Conservation (phyloP, 2,888 invertebrate genomes). For the Leistus spinibarbis region DNA sequence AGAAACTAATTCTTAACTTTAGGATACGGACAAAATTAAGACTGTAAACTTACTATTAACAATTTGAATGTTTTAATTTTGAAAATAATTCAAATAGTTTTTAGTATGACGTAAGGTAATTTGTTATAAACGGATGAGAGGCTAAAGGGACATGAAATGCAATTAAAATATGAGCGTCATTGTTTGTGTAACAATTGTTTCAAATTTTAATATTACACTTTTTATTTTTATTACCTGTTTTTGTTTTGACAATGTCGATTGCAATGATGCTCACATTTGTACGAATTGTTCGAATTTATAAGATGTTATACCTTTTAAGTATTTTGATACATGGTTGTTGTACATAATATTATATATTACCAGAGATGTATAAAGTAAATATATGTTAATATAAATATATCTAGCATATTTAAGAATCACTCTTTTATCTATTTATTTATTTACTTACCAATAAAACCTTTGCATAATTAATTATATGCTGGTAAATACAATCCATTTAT, state of each 20-base stretch:
- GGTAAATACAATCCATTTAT: no score
- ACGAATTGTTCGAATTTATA: conserved; percentile 32
- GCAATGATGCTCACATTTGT: conserved; percentile 19
- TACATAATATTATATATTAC: conserved; percentile 52
- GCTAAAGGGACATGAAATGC: conserved; percentile 53
- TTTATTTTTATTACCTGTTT: background rate
- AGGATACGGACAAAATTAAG: conserved; percentile 40
- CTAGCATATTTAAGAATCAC: conserved; percentile 28
- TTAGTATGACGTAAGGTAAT: conserved; percentile 42
- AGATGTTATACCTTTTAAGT: conserved; percentile 46
- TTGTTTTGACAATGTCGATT: background rate
- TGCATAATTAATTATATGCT: no score
- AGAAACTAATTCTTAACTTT: conserved; percentile 17
- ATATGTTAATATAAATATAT: conserved; percentile 51
- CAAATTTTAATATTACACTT: background rate
- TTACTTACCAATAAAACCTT: no score
- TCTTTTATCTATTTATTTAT: conserved; percentile 7
- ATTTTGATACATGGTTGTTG: conserved; percentile 48
- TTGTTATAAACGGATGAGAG: conserved; percentile 48
- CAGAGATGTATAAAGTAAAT: conserved; percentile 54
- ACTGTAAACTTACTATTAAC: conserved; percentile 32
- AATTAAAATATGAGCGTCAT: conserved; percentile 46
- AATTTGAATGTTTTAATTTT: background rate
- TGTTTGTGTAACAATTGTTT: background rate
- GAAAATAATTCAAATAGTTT: conserved; percentile 1